Evolutionary conservation across 2,113 vertebrate genomes (phyloP).

Genomic region (Ameiurus melas): DNA sequence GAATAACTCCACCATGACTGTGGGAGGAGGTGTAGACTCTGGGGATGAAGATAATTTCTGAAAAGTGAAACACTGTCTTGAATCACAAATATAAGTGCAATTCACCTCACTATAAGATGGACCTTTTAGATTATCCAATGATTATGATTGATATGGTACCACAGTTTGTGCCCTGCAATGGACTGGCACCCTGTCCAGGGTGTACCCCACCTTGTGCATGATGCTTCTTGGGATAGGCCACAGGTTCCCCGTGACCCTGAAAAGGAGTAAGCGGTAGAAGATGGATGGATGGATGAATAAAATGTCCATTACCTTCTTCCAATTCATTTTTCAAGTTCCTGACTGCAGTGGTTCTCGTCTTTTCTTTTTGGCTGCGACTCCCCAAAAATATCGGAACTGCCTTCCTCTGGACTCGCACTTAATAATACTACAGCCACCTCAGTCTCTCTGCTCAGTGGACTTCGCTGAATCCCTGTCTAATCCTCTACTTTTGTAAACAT

Average conservation of each 20-base stretch:
- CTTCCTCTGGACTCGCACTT: neutral
- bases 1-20: conserved; percentile 69
- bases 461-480: neutral
- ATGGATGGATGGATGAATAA: too few relatives aligned
- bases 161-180: neutral
- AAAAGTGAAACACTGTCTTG: neutral
- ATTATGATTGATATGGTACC: neutral
- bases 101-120: neutral
- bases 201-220: too few relatives aligned
- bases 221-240: too few relatives aligned
- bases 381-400: neutral
- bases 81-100: neutral
- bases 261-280: too few relatives aligned
- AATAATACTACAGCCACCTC: neutral
- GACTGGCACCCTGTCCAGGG: too few relatives aligned
- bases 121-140: neutral
- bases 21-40: conserved; percentile 50
- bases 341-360: neutral
- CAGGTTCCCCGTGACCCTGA: too few relatives aligned
- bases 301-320: neutral
- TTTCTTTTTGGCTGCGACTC: neutral
- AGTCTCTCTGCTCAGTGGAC: neutral
- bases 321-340: neutral
- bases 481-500: neutral
- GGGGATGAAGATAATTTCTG: conserved; percentile 54